phyloP scores from a whole-genome alignment of 2,113 vertebrate species.

The Channa maculata region DNA sequence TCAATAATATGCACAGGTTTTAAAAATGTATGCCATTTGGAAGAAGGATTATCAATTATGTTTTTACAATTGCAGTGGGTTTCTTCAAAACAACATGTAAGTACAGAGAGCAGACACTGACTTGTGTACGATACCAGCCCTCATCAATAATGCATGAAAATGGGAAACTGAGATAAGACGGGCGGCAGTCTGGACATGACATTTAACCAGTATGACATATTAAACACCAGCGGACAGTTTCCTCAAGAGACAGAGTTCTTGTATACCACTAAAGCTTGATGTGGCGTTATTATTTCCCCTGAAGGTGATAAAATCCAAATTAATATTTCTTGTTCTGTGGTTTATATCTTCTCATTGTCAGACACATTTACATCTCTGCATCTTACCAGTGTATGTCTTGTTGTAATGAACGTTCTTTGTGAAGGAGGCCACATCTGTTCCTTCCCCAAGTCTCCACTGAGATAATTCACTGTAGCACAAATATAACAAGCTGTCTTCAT shows the following conservation, averaged over 20 bases:
- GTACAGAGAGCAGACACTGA: constrained; percentile 40
- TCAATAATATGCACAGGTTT: background rate
- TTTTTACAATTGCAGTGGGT: background rate
- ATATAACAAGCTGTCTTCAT: constrained; percentile 48
- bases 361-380: background rate
- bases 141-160: constrained; percentile 82
- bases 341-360: background rate
- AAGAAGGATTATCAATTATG: background rate
- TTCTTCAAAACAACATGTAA: constrained; percentile 51
- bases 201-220: constrained; percentile 74
- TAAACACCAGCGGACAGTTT: constrained; percentile 32
- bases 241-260: constrained; percentile 30
- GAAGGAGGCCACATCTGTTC: constrained; percentile 35
- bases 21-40: background rate
- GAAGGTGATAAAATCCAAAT: background rate
- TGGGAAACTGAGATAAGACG: constrained; percentile 79
- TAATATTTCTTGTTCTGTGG: background rate
- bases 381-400: background rate
- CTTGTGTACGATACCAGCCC: constrained; percentile 60
- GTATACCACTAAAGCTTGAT: constrained; percentile 9
- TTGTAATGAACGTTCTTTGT: background rate
- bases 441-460: constrained; percentile 15
- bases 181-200: constrained; percentile 72
- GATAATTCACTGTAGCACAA: constrained; percentile 24
- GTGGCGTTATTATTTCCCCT: background rate